Base-by-base conservation (phyloP, 2,888 invertebrate genomes). In the Metellina segmentata region DNA sequence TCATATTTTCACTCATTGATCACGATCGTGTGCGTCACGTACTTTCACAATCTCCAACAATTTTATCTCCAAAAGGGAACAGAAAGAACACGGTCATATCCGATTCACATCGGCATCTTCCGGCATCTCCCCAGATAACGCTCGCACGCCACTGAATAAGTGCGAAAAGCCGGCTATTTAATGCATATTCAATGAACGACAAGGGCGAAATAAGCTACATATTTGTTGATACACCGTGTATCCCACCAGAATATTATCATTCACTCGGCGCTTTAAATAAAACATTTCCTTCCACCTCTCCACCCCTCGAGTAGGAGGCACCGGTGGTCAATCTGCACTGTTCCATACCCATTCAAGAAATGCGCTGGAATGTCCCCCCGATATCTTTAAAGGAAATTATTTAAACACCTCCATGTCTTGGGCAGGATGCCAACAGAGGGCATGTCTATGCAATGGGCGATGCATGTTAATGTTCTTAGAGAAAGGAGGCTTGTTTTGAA, bases 131-230 rank as follows among this genome's bases (percentile, higher is more conserved):
- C 34, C 34, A 34, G 34, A 34, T 34, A 34, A 34, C 34, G 34
- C 34, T 4, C 34, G 34, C 34, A 34, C 34, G 34, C 34, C 34
- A 34, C 61, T 11, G 61, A 9, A 61, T 61, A 11, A 16, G 61
- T 16, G 9, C 11, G 61, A 61, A 61, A 61, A 61, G 13, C 13
- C 61, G 61, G 61, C 61, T 61, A 61, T 61, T 61, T 79, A 79
- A 79, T 79, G 61, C 79, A 79, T 79, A 79, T 79, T 79, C 79
- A 79, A 79, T 61, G 79, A 79, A 79, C 69, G 61, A 16, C 8
- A 16, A 34, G 34, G 34, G 34, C 34, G 34, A 34, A 34, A 34
- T 34, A 61, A 61, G 61, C 61, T 16, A 61, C 61, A 61, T 61
- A 61, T 61, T 61, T 61, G 61, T 16, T 61, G 61, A 61, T 61